These are phyloP conservation scores for Drosophila sproati DNA, from an alignment of 1,140 invertebrate genomes.

Conservation along the genomic window DNA sequence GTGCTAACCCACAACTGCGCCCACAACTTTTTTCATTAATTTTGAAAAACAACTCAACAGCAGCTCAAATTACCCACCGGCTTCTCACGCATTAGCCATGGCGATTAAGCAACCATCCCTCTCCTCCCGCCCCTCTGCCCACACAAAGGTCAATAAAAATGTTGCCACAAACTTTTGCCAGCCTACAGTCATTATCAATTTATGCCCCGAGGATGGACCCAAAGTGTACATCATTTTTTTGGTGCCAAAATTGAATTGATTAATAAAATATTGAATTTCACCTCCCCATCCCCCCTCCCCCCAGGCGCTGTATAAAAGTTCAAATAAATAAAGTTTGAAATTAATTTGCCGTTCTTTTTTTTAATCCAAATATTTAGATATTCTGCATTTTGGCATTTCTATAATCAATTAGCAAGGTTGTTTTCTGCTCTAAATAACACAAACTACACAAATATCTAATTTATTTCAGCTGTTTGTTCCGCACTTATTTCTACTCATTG, in stretches of 20 bases:
- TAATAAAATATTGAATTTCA: constrained; percentile 58
- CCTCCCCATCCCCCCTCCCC: background rate
- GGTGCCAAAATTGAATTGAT: constrained; percentile 73
- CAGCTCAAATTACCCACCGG: constrained; percentile 4
- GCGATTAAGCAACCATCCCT: constrained; percentile 53
- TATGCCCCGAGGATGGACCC: constrained; percentile 39
- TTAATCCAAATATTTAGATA: background rate
- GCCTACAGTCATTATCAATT: constrained; percentile 66
- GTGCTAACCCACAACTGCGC: constrained; percentile 35
- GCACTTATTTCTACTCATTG: too few species aligned
- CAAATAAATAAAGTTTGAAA: background rate
- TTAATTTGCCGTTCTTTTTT: background rate
- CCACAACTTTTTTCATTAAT: constrained; percentile 80
- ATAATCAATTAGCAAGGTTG: background rate
- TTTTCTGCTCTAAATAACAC: background rate
- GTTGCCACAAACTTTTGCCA: constrained; percentile 68
- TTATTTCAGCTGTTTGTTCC: too few species aligned
- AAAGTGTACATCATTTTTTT: constrained; percentile 60
- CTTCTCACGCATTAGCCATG: constrained; percentile 46
- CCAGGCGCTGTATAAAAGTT: background rate
- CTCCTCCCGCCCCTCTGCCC: background rate
- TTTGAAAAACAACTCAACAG: constrained; percentile 39
- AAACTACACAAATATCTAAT: too few species aligned
- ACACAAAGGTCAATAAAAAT: constrained; percentile 63
- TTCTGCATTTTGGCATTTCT: constrained; percentile 1